A percentile compares a stretch with the other conserved stretches of the same genome.
Conservation (phyloP, 2,113 vertebrate species). For the Lophius piscatorius region DNA sequence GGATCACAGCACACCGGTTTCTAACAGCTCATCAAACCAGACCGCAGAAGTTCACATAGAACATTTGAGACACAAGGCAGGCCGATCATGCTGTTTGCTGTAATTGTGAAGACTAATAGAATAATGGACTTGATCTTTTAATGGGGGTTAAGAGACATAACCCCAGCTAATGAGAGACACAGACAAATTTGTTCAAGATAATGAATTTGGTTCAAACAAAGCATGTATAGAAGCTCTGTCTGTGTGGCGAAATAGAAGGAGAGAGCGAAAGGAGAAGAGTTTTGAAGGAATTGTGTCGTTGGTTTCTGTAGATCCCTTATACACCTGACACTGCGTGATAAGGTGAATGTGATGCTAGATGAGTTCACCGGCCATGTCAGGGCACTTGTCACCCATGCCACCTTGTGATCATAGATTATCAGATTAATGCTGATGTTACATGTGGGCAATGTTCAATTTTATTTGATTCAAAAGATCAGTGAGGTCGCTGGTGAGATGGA, state of each 20-base stretch:
- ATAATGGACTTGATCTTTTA: constrained; percentile 57
- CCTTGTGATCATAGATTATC: constrained; percentile 63
- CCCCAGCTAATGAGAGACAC: constrained; percentile 53
- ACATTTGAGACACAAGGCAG: constrained; percentile 20
- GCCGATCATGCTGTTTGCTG: constrained; percentile 36
- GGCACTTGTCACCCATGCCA: constrained; percentile 69
- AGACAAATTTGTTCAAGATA: constrained; percentile 58
- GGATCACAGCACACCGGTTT: background rate
- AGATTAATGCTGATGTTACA: constrained; percentile 72
- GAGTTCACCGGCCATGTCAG: constrained; percentile 69
- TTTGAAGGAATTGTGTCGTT: constrained; percentile 25
- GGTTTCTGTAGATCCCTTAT: constrained; percentile 43
- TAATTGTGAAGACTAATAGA: constrained; percentile 55
- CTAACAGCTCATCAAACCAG: constrained; percentile 13
- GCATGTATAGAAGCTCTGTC: constrained; percentile 30
- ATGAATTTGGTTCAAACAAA: constrained; percentile 59
- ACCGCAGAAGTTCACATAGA: constrained; percentile 10
- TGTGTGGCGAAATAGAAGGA: constrained; percentile 29
- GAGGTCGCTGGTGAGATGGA: constrained; percentile 56
- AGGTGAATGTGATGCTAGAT: constrained; percentile 61
- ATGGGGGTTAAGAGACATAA: constrained; percentile 62
- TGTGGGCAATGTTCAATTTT: constrained; percentile 54
- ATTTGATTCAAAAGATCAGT: constrained; percentile 67
- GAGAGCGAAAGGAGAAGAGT: constrained; percentile 6
- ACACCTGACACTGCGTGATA: constrained; percentile 62